A percentile compares a stretch with the other conserved stretches of the same genome.
These are phyloP conservation scores for Procapra przewalskii DNA, from an alignment of 2,113 vertebrate species.

Conservation along the genomic window DNA sequence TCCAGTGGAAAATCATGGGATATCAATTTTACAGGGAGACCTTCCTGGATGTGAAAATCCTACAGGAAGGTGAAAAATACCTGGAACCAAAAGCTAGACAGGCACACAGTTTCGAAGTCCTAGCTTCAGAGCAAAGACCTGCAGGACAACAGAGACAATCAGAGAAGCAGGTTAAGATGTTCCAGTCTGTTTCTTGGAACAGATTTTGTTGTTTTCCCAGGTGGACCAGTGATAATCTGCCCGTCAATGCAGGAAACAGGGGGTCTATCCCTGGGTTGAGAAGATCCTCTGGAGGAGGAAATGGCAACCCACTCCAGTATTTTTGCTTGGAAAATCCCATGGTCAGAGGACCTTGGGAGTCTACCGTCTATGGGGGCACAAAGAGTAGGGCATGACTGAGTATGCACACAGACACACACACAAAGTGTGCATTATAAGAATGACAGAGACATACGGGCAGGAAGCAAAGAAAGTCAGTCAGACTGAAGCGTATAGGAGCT, in stretches of 20 bases:
- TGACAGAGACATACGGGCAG: neutral
- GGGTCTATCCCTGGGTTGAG: neutral
- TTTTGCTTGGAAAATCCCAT: neutral
- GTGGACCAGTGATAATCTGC: neutral
- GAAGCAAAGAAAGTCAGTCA: neutral
- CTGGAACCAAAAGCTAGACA: neutral
- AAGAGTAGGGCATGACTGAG: neutral
- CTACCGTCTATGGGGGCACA: neutral
- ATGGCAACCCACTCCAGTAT: neutral
- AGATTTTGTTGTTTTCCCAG: constrained; percentile 11
- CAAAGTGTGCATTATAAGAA: neutral
- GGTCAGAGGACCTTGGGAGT: neutral
- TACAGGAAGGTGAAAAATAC: neutral
- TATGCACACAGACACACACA: neutral
- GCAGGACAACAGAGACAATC: neutral
- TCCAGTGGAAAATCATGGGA: too few relatives aligned
- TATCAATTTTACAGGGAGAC: neutral
- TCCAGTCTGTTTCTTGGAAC: neutral
- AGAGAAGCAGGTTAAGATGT: neutral
- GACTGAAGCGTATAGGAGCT: neutral
- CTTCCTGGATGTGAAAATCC: neutral
- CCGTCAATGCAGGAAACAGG: neutral
- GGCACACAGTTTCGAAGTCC: neutral
- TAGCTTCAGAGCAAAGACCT: neutral
- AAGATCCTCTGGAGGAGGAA: neutral